These are phyloP conservation scores for Microplitis demolitor DNA, from an alignment of 1,140 invertebrate species.

Conservation along the genomic window DNA sequence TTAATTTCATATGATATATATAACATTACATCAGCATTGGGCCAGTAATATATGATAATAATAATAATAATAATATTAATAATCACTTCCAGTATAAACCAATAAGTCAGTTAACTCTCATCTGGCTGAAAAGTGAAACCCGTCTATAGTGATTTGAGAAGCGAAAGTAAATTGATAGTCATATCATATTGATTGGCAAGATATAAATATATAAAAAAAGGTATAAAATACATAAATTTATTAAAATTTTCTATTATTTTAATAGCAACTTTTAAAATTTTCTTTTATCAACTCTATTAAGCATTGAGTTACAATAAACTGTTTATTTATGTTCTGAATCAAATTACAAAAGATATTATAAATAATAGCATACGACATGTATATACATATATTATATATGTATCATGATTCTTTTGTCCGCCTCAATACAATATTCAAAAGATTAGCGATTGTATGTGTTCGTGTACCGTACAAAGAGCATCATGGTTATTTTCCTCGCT, in stretches of 20 bases:
- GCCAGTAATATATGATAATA: background rate
- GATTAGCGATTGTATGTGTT: background rate
- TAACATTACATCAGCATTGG: conserved; percentile 14
- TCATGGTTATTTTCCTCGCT: background rate
- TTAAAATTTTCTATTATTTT: background rate
- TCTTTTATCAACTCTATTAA: too few relatives aligned
- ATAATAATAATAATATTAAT: too few relatives aligned
- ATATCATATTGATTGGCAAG: background rate
- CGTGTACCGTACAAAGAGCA: conserved; percentile 7
- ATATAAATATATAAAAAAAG: background rate
- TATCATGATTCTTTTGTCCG: conserved; percentile 2
- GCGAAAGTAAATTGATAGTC: conserved; percentile 3
- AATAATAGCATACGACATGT: background rate
- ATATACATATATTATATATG: background rate
- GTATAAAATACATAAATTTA: background rate
- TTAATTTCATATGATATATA: too few relatives aligned
- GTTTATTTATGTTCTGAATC: background rate
- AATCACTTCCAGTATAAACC: background rate
- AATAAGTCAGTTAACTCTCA: background rate
- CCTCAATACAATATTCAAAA: background rate
- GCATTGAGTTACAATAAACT: too few relatives aligned
- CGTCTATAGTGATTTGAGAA: background rate
- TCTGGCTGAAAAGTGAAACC: background rate
- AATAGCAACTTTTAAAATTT: too few relatives aligned
- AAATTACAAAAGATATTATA: background rate